phyloP scores from a whole-genome alignment of 2,797 vertebrate species.

The Lacerta bilineata region DNA sequence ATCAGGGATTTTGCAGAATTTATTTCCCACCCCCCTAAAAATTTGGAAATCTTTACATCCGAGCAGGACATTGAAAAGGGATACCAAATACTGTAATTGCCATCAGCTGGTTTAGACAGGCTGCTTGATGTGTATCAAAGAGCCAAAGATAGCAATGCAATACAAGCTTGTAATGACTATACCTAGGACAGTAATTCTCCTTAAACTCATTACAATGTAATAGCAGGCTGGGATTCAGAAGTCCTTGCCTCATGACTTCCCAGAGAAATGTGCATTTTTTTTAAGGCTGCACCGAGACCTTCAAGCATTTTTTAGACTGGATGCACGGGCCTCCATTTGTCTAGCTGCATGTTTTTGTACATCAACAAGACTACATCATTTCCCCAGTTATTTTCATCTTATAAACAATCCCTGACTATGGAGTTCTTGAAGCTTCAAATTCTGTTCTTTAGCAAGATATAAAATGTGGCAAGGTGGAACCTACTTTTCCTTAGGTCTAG shows the following conservation, averaged over 20 bases:
- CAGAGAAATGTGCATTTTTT: background rate
- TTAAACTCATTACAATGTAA: background rate
- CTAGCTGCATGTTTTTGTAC: background rate
- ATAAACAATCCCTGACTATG: background rate
- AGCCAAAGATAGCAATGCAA: background rate
- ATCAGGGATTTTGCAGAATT: background rate
- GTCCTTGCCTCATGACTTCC: background rate
- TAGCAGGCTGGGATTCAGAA: background rate
- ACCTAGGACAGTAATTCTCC: background rate
- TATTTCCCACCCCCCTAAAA: background rate
- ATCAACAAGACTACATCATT: background rate
- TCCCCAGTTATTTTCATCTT: background rate
- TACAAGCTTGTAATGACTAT: background rate
- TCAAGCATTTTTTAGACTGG: background rate
- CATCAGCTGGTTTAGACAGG: background rate
- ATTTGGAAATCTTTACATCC: background rate
- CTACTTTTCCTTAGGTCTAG: background rate
- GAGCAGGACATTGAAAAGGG: background rate
- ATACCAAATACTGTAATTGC: background rate
- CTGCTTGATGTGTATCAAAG: background rate
- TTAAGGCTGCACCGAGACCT: background rate
- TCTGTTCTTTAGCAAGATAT: too few relatives aligned
- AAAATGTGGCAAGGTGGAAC: background rate
- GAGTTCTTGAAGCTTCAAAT: background rate
- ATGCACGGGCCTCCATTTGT: background rate